Evolutionary conservation across 2,797 vertebrate genomes (phyloP).

Genomic region (Staurois parvus): DNA sequence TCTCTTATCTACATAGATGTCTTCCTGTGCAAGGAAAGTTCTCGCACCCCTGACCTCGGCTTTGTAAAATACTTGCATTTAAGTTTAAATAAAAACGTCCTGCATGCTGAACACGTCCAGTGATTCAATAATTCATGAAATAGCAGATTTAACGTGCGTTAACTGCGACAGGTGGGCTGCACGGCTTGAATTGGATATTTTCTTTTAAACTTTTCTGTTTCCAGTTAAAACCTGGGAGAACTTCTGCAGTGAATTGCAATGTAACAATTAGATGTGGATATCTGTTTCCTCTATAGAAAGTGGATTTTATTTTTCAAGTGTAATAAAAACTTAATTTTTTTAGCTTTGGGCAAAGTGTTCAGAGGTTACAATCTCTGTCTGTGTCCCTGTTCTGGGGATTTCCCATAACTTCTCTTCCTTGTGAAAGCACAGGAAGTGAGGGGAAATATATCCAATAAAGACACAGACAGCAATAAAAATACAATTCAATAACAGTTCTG

Average conservation of each 20-base stretch:
- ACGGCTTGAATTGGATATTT: constrained; percentile 15
- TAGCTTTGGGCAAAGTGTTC: too few species aligned
- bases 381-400: too few species aligned
- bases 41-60: background rate
- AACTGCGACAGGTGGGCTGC: background rate
- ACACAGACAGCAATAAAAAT: too few species aligned
- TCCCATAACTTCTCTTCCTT: too few species aligned
- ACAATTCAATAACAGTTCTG: too few species aligned
- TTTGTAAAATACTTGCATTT: constrained; percentile 3
- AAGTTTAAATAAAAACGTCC: background rate
- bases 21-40: background rate
- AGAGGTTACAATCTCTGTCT: too few species aligned
- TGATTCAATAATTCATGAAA: constrained; percentile 33
- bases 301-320: too few species aligned
- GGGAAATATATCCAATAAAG: too few species aligned
- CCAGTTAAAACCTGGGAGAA: background rate
- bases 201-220: background rate
- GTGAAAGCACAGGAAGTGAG: too few species aligned
- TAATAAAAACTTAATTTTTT: too few species aligned
- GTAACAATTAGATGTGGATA: background rate
- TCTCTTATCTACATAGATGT: constrained; percentile 20
- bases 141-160: background rate
- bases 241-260: background rate
- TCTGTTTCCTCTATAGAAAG: background rate
- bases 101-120: constrained; percentile 22